Base-by-base conservation (phyloP, 1,140 invertebrate genomes). In the Drosophila ironensis region DNA sequence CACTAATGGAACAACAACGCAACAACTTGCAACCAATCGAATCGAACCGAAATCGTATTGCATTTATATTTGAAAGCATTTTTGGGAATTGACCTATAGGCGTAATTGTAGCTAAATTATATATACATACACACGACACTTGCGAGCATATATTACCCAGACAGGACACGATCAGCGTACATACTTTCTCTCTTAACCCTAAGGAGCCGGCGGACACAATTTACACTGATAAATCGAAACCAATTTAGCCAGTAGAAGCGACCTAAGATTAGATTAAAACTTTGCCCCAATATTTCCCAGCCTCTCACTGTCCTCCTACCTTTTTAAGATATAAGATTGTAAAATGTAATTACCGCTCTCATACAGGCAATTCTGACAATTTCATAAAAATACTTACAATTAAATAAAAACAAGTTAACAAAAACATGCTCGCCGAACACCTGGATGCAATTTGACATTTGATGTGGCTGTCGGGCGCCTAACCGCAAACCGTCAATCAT, bases 401-500 rank as follows among this genome's bases (percentile, higher is more conserved):
- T 74, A 67, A 74, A 86, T 80, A 84, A 84, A n/a, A 84, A 54
- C 47, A 70, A 84, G 78, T 86, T 86, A 86, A 84, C 74, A 82
- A 27, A 46, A 71, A 47, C 25, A 57, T 44, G 57, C 37, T 22
- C n/a, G 35, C 24, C 35, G 76, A 63, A 84, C 80, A 84, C 80
- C 80, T 86, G 80, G 53, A 42, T 25, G 17, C 52, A 38, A 74
- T 63, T 74, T 78, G 44, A 70, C 64, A 63, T 63, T 59, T 38
- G 41, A 54, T 45, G 27, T 25, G 64, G 22, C 24, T 60, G 44
- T 52, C 57, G 51, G n/a, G 54, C 66, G 66, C 60, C 74, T 72
- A 88, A 88, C 84, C 84, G 75, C 84, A 88, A 88, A 70, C 80
- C 63, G 78, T 84, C 84, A 84, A 84, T 88, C n/a, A n/a, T n/a